phyloP scores from a whole-genome alignment of 2,888 invertebrate genomes.

The Coenonympha glycerion region DNA sequence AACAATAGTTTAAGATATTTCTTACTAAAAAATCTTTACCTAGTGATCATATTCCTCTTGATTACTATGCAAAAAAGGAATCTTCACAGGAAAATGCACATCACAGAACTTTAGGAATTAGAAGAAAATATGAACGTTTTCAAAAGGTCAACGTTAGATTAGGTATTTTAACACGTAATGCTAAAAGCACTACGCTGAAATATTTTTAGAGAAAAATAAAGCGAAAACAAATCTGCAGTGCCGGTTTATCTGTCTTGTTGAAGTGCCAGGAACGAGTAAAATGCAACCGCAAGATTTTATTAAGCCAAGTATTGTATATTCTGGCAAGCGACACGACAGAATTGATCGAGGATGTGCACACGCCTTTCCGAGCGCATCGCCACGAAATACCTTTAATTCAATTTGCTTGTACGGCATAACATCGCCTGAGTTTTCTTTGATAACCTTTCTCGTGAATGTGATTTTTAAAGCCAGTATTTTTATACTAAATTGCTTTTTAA shows the following conservation, averaged over 20 bases:
- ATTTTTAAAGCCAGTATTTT: neutral
- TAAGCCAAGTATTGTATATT: conserved; percentile 1
- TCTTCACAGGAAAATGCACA: too few species aligned
- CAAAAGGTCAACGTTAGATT: too few species aligned
- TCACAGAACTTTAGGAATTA: too few species aligned
- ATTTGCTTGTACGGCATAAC: neutral
- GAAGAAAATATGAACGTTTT: too few species aligned
- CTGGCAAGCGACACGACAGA: neutral
- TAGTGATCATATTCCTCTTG: too few species aligned
- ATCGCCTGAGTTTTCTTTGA: neutral
- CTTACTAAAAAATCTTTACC: too few species aligned
- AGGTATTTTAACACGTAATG: too few species aligned
- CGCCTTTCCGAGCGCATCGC: neutral
- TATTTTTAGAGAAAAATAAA: neutral
- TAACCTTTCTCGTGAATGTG: neutral
- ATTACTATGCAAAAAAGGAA: too few species aligned
- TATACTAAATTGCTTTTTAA: neutral
- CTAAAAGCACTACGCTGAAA: neutral
- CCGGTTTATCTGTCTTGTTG: neutral
- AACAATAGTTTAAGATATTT: too few species aligned
- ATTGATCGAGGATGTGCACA: neutral
- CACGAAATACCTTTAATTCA: conserved; percentile 1
- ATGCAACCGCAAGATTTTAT: conserved; percentile 1
- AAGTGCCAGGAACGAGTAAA: conserved; percentile 1
- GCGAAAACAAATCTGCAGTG: neutral